Evolutionary conservation across 2,888 invertebrate species (phyloP).

Genomic region (Smittia aterrima): DNA sequence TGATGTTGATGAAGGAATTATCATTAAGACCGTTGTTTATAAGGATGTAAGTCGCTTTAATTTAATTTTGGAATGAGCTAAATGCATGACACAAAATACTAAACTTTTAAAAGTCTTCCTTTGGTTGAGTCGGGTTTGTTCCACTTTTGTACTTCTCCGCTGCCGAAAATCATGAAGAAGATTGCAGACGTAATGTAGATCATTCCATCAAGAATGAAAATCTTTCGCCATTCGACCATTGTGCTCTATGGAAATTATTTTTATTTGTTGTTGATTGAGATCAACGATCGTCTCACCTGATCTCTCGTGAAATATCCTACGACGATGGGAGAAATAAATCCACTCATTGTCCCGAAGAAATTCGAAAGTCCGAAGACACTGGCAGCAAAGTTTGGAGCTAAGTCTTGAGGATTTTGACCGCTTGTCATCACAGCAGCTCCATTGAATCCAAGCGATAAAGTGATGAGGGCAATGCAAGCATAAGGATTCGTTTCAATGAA

Average conservation of each 20-base stretch:
- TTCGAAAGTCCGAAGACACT: conserved; percentile 65
- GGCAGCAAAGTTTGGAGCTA: conserved; percentile 65
- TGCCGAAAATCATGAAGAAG: conserved; percentile 64
- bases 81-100: background rate
- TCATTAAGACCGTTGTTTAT: conserved; percentile 45
- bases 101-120: background rate
- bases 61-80: conserved; percentile 10
- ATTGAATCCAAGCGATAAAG: conserved; percentile 60
- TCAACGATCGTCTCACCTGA: background rate
- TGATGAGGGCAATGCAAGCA: conserved; percentile 58
- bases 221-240: conserved; percentile 64
- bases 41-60: conserved; percentile 25
- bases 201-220: conserved; percentile 64
- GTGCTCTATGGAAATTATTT: conserved; percentile 58
- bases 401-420: conserved; percentile 59
- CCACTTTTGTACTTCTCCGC: conserved; percentile 64
- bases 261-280: background rate
- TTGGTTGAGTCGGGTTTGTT: conserved; percentile 51
- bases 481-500: conserved; percentile 50
- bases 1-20: conserved; percentile 43
- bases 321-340: conserved; percentile 58
- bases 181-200: conserved; percentile 63
- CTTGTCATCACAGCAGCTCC: conserved; percentile 58
- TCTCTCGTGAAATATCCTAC: conserved; percentile 17
- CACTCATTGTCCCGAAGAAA: conserved; percentile 62